phyloP scores from a whole-genome alignment of 1,140 invertebrate genomes.

The Trichonephila clavipes region DNA sequence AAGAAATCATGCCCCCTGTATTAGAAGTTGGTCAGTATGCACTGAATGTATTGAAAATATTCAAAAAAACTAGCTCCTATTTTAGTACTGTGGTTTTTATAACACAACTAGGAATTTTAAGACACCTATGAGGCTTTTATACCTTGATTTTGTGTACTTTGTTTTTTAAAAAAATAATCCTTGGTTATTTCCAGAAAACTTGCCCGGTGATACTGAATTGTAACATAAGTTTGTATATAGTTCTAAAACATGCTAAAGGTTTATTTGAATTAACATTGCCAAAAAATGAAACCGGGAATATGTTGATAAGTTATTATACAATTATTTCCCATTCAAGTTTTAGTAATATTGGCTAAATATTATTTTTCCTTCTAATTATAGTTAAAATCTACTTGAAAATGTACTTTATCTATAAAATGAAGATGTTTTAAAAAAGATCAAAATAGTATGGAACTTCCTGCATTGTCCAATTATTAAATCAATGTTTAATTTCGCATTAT shows the following conservation, averaged over 20 bases:
- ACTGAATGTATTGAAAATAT: background rate
- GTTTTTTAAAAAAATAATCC: background rate
- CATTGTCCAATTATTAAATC: background rate
- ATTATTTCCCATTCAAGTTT: background rate
- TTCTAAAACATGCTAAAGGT: background rate
- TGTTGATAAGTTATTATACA: background rate
- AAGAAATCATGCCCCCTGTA: background rate
- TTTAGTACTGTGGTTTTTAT: background rate
- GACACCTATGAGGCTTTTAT: background rate
- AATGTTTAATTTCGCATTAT: background rate
- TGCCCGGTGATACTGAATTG: background rate
- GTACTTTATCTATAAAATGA: background rate
- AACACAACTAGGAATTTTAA: background rate
- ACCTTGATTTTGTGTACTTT: background rate
- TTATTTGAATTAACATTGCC: background rate
- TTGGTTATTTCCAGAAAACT: background rate
- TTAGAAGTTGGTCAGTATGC: background rate
- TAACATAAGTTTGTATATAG: background rate
- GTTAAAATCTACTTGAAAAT: too few species aligned
- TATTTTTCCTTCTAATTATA: background rate
- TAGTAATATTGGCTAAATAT: background rate
- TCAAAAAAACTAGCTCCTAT: background rate
- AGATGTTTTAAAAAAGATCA: background rate
- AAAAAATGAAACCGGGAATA: background rate
- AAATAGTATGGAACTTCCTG: background rate